Base-by-base conservation (phyloP, 2,113 vertebrate species). In the Lanius ludovicianus region DNA sequence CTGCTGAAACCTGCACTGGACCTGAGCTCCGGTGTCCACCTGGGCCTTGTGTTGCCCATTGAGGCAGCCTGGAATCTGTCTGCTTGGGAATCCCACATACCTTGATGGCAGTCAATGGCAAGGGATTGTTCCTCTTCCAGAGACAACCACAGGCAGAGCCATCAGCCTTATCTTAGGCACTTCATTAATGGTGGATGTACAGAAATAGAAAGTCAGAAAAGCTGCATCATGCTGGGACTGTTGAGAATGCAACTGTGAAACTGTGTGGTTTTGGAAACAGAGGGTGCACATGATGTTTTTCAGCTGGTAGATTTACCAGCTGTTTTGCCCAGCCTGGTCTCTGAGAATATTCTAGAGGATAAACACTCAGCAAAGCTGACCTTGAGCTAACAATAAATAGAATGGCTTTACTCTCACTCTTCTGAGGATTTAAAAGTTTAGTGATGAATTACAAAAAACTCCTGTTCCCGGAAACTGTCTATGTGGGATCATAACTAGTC, bases 91-190 rank as follows among this genome's bases (percentile, higher is more conserved):
- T 78, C 15, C 31, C 59, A 37, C 8, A 22, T 35, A 19, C 24
- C 17, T 52, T 57, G 12, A 33, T 63, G 42, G 15, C 30, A 76
- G 37, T 27, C 4, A 2, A 7, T 14, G 79, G 7, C 33, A 77
- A 50, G 16, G 25, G 10, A 8, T 7, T 63, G 10, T 22, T 68
- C 12, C n/a, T 65, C n/a, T 80, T 77, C 24, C 25, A 46, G 53
- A 37, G 31, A 44, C 31, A 52, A 11, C 5, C 15, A 27, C 0
- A 0, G 2, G 9, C 33, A 63, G 47, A 76, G 16, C 14, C 25
- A 33, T 77, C 20, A 67, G 30, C 33, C 59, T 74, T 24, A 77
- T 70, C 16, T 37, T 30, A 49, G 46, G 28, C 17, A 22, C 31
- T 8, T 13, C 2, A 5, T 33, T 78, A 75, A 33, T 17, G 47